Conservation (phyloP, 2,797 vertebrate species). For the Cyclura pinguis region DNA sequence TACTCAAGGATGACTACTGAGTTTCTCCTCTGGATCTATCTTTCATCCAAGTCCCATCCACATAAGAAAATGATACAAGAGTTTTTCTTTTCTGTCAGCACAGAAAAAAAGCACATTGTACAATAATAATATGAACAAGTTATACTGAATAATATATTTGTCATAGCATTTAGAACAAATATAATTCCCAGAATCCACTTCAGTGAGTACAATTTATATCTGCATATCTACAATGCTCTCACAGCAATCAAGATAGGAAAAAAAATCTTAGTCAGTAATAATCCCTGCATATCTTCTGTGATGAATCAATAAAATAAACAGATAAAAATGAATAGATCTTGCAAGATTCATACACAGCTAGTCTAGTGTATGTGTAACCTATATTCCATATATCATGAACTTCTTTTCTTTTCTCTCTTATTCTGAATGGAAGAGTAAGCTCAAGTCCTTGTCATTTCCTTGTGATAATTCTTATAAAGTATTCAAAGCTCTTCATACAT, state of each 20-base stretch:
- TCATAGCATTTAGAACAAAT: not conserved
- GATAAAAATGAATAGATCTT: not conserved
- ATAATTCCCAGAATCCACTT: not conserved
- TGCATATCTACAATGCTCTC: slow-evolving; percentile 7
- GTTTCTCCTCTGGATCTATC: not conserved
- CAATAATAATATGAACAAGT: slow-evolving; percentile 25
- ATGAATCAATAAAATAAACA: slow-evolving; percentile 35
- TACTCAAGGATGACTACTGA: not conserved
- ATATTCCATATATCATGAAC: not conserved
- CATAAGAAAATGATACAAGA: not conserved
- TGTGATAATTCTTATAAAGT: not conserved
- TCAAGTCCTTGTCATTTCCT: not conserved
- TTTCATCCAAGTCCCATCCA: not conserved
- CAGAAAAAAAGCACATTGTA: not conserved
- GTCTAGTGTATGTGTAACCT: not conserved
- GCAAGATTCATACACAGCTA: slow-evolving; percentile 7
- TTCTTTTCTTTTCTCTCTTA: not conserved
- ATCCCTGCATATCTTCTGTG: not conserved
- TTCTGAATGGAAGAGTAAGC: not conserved
- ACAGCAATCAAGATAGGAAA: slow-evolving; percentile 9
- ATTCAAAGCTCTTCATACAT: not conserved
- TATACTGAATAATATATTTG: slow-evolving; percentile 35
- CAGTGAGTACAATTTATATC: not conserved
- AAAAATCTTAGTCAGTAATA: not conserved
- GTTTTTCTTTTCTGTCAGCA: not conserved